These are phyloP conservation scores for Philaenus spumarius DNA, from an alignment of 1,140 invertebrate species.

Conservation along the genomic window DNA sequence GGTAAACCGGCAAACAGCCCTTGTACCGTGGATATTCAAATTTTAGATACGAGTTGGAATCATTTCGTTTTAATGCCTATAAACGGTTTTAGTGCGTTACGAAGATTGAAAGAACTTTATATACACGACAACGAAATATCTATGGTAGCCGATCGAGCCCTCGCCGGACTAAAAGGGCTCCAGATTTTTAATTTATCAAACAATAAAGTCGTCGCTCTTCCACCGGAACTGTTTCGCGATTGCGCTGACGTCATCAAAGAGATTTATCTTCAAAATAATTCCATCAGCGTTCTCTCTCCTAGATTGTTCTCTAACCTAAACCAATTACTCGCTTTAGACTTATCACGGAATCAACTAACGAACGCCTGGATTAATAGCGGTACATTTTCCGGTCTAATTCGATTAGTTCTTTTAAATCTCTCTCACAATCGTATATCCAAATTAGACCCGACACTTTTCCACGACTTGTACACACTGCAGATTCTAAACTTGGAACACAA, in stretches of 20 bases:
- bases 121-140: constrained; percentile 80
- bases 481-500: constrained; percentile 76
- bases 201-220: constrained; percentile 80
- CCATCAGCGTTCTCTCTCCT: constrained; percentile 69
- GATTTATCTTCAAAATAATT: constrained; percentile 83
- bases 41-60: constrained; percentile 76
- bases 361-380: constrained; percentile 73
- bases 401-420: constrained; percentile 76
- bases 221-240: constrained; percentile 75
- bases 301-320: constrained; percentile 76
- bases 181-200: constrained; percentile 77
- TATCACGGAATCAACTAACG: constrained; percentile 80
- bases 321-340: constrained; percentile 75
- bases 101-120: constrained; percentile 65
- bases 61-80: constrained; percentile 73
- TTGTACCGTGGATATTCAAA: constrained; percentile 71
- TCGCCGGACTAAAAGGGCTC: constrained; percentile 67
- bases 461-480: constrained; percentile 72
- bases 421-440: constrained; percentile 76
- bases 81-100: constrained; percentile 68
- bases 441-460: constrained; percentile 71
- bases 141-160: constrained; percentile 71
- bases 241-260: constrained; percentile 70
- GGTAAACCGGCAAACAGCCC: constrained; percentile 39
- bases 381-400: constrained; percentile 79